These are phyloP conservation scores for Phataginus tetradactyla DNA, from an alignment of 2,797 vertebrate species.

Conservation along the genomic window DNA sequence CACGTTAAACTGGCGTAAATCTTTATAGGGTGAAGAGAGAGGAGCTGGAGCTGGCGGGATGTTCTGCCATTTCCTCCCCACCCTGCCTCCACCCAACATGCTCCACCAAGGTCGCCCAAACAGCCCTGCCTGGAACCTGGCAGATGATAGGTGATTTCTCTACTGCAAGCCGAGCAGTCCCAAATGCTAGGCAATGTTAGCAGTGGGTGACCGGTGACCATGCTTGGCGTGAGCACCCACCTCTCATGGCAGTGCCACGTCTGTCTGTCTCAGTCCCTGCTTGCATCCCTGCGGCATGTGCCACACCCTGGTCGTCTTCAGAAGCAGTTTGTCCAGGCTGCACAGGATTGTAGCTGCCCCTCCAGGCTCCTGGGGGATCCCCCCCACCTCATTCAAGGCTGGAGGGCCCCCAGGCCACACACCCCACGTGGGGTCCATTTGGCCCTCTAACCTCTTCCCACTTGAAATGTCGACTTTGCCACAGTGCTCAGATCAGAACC, in stretches of 20 bases:
- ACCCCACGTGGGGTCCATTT: too few relatives aligned
- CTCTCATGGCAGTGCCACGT: fast-evolving
- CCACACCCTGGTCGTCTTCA: not conserved
- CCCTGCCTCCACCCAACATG: fast-evolving
- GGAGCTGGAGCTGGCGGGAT: not conserved
- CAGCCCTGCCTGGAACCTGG: not conserved
- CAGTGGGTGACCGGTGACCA: fast-evolving
- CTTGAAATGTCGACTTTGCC: too few relatives aligned
- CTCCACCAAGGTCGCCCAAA: fast-evolving
- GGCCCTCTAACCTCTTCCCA: not conserved
- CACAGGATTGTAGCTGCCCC: not conserved
- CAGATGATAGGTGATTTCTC: not conserved
- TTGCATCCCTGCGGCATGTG: fast-evolving
- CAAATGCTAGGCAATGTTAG: fast-evolving
- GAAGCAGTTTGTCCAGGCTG: too few relatives aligned
- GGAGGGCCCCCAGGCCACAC: too few relatives aligned
- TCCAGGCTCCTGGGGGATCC: not conserved
- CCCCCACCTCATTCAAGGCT: not conserved
- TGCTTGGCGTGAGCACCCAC: not conserved
- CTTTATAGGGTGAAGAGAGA: not conserved
- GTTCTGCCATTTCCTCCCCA: not conserved
- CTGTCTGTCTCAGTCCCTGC: not conserved
- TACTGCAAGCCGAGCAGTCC: fast-evolving
- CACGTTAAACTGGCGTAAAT: not conserved
- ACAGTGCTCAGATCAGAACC: not conserved